Evolutionary conservation across 1,140 invertebrate genomes (phyloP).

Genomic region (Orchestia grillus): DNA sequence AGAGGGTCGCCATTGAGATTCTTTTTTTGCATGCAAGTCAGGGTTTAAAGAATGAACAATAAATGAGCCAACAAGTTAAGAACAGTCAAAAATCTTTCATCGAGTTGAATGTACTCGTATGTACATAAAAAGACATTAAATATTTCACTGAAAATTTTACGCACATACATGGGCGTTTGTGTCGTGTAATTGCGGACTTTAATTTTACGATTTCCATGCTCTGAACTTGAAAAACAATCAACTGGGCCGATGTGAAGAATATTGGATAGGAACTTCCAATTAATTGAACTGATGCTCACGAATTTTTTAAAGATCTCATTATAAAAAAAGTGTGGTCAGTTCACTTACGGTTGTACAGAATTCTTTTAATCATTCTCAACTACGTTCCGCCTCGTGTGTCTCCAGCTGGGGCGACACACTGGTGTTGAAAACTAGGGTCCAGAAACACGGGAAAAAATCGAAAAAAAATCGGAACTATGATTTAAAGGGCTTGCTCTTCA

Average conservation of each 20-base stretch:
- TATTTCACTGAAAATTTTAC: neutral
- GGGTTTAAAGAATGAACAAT: neutral
- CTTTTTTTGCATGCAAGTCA: neutral
- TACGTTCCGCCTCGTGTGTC: neutral
- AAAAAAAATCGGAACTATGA: neutral
- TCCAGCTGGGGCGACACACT: neutral
- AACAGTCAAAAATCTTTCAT: neutral
- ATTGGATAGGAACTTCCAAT: neutral
- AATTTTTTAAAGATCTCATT: neutral
- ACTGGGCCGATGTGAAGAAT: neutral
- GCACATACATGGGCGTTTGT: neutral
- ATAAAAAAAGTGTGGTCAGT: neutral
- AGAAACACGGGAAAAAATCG: neutral
- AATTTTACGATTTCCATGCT: neutral
- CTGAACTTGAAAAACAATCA: neutral
- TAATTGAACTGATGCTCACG: neutral
- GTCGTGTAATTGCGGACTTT: neutral
- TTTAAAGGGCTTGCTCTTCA: neutral
- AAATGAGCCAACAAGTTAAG: neutral
- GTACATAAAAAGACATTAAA: neutral
- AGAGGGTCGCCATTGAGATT: neutral
- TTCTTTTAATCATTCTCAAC: neutral
- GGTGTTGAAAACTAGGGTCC: neutral
- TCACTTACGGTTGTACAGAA: no score
- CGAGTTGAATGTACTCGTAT: neutral